Evolutionary conservation across 2,113 vertebrate genomes (phyloP), one percentile per base, ranked within the genome.

Genomic region (Chloropsis cyanopogon): DNA sequence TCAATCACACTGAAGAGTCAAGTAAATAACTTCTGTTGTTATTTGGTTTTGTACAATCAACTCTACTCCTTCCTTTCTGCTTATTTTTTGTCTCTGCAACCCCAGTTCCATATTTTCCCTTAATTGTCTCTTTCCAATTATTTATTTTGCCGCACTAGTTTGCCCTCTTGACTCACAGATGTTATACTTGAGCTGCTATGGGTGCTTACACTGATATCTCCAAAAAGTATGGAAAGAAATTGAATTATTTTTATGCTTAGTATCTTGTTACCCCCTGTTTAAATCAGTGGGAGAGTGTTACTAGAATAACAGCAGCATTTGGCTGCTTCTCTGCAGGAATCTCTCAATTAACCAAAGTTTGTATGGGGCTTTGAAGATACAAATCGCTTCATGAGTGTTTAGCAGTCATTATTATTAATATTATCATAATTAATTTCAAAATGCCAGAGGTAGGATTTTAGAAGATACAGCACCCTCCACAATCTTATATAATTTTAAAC

Each of bases 401-500:
- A 92, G 86, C 71, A 93, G 83, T 96, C 76, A 75, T 86, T 92
- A 90, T 78, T 92, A 60, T 88, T 91, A 84, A 65, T 87, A 82
- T 72, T 26, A 83, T 63, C 71, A 61, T 89, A 26, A 92, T 94
- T 92, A 65, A 69, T 92, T 90, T 90, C 31, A 88, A 91, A 91
- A 82, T 91, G 84, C 84, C 3, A 0, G 89, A 91, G 78, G 89
- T 94, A 53, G 22, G 42, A 84, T 82, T 60, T 82, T 57, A 60
- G 46, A 90, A 87, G 59, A 90, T 90, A 84, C 6, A 57, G 17
- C 47, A 75, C 87, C 41, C 52, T 84, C 20, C 65, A 37, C 60
- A 84, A 31, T 88, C 49, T 26, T 33, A 1, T 16, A n/a, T 46
- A 0, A 63, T 69, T 91, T 88, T 79, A 83, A 89, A 83, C 31